phyloP scores from a whole-genome alignment of 1,140 invertebrate species.

The Anastrepha ludens region DNA sequence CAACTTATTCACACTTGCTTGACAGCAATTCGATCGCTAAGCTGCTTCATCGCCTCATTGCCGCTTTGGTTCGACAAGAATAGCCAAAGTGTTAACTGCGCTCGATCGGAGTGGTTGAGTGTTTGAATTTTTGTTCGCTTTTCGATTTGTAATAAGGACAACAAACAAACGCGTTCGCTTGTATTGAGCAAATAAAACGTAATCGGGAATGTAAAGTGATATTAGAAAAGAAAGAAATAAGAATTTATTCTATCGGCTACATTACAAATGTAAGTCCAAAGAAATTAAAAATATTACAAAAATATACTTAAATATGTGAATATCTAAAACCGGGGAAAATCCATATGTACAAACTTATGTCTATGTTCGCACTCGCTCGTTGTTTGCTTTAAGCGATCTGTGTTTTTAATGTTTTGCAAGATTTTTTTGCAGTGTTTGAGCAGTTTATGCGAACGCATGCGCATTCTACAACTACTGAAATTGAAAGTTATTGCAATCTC shows the following conservation, averaged over 20 bases:
- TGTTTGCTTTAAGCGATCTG: not conserved
- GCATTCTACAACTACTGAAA: not conserved
- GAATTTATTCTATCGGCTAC: not conserved
- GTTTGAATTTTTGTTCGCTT: slow-evolving; percentile 18
- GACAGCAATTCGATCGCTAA: slow-evolving; percentile 29
- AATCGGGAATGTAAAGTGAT: not conserved
- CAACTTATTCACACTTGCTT: slow-evolving; percentile 36
- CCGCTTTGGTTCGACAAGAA: slow-evolving; percentile 55
- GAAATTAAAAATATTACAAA: not conserved
- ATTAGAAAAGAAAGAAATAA: not conserved
- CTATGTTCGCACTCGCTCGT: not conserved
- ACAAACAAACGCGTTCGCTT: not conserved
- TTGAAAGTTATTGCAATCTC: not conserved
- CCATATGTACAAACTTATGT: too few species aligned
- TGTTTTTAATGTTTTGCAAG: too few species aligned
- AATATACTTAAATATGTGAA: not conserved
- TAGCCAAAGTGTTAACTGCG: slow-evolving; percentile 58
- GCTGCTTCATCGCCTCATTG: slow-evolving; percentile 11
- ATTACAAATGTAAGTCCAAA: slow-evolving; percentile 1
- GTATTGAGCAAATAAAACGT: not conserved
- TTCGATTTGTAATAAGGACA: slow-evolving; percentile 10
- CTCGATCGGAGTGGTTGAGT: slow-evolving; percentile 59
- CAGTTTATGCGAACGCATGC: not conserved
- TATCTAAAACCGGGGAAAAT: not conserved
- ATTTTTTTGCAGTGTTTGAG: not conserved